Percentiles rank a stretch among this genome's conserved stretches.
Conservation (phyloP, 2,888 invertebrate genomes). For the Lasioglossum villosulum region DNA sequence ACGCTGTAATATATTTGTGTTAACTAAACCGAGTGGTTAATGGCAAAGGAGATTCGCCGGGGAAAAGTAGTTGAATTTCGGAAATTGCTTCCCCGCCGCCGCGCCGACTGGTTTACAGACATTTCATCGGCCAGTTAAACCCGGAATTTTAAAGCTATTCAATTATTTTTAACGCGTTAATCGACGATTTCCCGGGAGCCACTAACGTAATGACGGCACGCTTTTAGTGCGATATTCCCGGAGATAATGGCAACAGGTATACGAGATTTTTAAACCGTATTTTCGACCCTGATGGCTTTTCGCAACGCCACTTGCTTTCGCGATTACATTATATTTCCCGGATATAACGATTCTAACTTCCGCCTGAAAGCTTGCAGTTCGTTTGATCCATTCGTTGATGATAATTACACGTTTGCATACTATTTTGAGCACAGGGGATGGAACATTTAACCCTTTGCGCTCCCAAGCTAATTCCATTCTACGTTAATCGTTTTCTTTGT, state of each 20-base stretch:
- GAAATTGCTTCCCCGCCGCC: not conserved
- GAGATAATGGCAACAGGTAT: slow-evolving; percentile 28
- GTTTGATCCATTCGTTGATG: not conserved
- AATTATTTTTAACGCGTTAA: slow-evolving; percentile 32
- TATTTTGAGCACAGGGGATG: too few relatives aligned
- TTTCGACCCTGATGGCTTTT: not conserved
- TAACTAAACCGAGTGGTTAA: not conserved
- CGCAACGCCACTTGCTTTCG: too few relatives aligned
- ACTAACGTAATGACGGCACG: not conserved
- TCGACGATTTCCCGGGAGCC: not conserved
- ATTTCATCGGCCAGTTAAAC: slow-evolving; percentile 14
- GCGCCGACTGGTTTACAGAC: not conserved
- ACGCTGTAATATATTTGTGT: not conserved
- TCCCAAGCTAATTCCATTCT: too few relatives aligned
- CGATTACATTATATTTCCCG: not conserved
- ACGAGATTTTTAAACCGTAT: slow-evolving; percentile 22
- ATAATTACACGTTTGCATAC: not conserved
- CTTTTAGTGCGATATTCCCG: slow-evolving; percentile 18
- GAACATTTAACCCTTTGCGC: not conserved
- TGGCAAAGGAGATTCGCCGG: not conserved
- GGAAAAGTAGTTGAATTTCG: not conserved
- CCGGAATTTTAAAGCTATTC: not conserved
- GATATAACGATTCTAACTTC: not conserved
- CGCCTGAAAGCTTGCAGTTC: not conserved
- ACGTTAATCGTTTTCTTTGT: too few relatives aligned